phyloP scores from a whole-genome alignment of 2,113 vertebrate genomes.

The Hirundichthys speculiger region DNA sequence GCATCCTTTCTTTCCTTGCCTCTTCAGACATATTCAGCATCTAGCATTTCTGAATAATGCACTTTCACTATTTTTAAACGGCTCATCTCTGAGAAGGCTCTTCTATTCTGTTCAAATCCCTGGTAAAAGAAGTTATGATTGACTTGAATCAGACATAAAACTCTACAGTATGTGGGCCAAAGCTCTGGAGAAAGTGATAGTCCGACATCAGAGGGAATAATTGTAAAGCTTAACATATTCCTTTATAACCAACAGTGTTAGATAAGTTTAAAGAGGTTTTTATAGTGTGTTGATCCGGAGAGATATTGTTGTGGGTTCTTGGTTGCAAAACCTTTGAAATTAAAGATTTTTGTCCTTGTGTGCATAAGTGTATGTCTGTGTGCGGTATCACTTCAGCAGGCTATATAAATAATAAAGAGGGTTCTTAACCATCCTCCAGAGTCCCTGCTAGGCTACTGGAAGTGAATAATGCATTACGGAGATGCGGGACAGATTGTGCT shows the following conservation, averaged over 20 bases:
- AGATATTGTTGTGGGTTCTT: slow-evolving; percentile 28
- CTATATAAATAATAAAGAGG: slow-evolving; percentile 80
- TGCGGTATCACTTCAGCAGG: slow-evolving; percentile 58
- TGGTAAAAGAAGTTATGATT: slow-evolving; percentile 57
- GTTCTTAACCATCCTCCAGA: slow-evolving; percentile 79
- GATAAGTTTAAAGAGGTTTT: slow-evolving; percentile 8
- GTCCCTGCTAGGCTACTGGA: slow-evolving; percentile 75
- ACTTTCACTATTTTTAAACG: slow-evolving; percentile 55
- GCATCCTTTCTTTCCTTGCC: slow-evolving; percentile 5
- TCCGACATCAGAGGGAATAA: slow-evolving; percentile 39
- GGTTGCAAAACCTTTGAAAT: slow-evolving; percentile 44
- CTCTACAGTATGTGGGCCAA: slow-evolving; percentile 59
- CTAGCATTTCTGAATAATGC: slow-evolving; percentile 55
- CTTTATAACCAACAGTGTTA: slow-evolving; percentile 7
- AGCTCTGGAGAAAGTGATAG: slow-evolving; percentile 26
- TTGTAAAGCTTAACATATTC: slow-evolving; percentile 10
- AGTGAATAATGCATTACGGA: slow-evolving; percentile 80
- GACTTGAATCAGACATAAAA: slow-evolving; percentile 68
- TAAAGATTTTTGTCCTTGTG: slow-evolving; percentile 41
- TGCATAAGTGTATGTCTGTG: slow-evolving; percentile 37
- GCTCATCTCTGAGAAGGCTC: slow-evolving; percentile 55
- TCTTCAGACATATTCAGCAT: slow-evolving; percentile 58
- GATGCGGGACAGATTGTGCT: slow-evolving; percentile 72
- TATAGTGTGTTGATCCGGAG: background rate
- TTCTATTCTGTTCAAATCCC: slow-evolving; percentile 59